Percentiles rank a stretch among this genome's conserved stretches.
phyloP scores from a whole-genome alignment of 35 echinoderm and acorn worm species.

The Ophioderma brevispina region DNA sequence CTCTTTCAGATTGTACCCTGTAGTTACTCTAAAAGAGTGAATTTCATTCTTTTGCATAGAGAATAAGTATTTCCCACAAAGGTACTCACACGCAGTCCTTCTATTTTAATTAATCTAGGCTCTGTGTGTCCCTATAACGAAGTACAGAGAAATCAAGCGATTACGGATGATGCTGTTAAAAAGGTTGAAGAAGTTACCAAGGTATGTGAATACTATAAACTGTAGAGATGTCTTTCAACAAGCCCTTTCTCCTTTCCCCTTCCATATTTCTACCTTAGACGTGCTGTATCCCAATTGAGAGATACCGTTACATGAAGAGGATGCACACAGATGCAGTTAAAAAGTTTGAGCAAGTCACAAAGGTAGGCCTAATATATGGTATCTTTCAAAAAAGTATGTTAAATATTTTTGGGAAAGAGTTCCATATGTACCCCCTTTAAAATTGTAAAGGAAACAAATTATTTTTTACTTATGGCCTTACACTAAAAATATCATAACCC shows the following conservation, averaged over 20 bases:
- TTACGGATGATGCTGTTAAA: background rate
- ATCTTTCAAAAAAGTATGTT: no score
- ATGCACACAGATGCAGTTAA: background rate
- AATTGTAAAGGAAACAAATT: no score
- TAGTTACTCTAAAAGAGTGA: no score
- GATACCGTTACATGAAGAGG: slow-evolving; percentile 5
- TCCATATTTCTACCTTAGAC: background rate
- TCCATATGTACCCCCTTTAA: no score
- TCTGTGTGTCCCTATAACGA: background rate
- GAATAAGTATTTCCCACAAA: no score
- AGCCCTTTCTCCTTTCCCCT: background rate
- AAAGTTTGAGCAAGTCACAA: background rate
- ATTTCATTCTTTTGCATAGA: no score
- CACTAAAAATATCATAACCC: no score
- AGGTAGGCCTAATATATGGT: no score
- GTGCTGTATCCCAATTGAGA: background rate
- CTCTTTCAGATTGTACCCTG: no score
- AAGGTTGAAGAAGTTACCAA: background rate
- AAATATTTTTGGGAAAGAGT: no score
- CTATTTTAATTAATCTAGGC: background rate
- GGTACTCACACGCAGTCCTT: no score
- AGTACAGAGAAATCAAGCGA: background rate
- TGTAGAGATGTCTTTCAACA: background rate
- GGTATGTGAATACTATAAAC: background rate
- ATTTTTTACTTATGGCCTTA: no score